These are phyloP conservation scores for Ivindomyrus marchei DNA, from an alignment of 2,113 vertebrate species.

Conservation along the genomic window DNA sequence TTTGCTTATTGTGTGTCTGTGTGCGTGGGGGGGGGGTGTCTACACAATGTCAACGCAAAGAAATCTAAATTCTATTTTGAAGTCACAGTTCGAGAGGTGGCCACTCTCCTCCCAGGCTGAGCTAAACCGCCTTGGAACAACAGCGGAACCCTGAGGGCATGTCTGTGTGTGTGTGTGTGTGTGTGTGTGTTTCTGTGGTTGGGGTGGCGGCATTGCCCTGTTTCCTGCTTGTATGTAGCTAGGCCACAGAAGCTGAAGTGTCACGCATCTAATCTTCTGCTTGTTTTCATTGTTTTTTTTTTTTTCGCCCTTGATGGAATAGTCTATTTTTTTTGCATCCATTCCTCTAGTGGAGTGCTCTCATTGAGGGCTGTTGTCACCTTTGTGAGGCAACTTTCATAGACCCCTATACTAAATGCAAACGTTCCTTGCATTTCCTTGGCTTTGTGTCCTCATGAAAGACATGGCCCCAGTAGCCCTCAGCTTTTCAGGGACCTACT, in stretches of 20 bases:
- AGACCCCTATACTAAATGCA: neutral
- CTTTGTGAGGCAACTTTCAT: neutral
- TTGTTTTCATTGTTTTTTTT: neutral
- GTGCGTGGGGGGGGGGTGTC: slow-evolving; percentile 40
- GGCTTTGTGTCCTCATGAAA: neutral
- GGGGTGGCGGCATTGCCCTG: neutral
- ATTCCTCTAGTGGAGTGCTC: neutral
- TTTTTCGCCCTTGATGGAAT: neutral
- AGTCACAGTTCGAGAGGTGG: slow-evolving; percentile 49
- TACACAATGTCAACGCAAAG: slow-evolving; percentile 49
- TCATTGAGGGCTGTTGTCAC: neutral
- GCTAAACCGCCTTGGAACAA: slow-evolving; percentile 27
- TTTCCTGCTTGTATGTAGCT: neutral
- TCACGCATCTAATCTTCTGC: neutral
- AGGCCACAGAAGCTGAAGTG: neutral
- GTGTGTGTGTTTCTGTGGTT: no score
- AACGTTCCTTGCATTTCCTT: neutral
- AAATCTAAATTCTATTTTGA: slow-evolving; percentile 24
- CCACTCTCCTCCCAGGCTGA: slow-evolving; percentile 48
- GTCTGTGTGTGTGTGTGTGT: neutral
- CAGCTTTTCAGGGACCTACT: neutral
- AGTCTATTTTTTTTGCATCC: neutral
- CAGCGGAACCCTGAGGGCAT: slow-evolving; percentile 32
- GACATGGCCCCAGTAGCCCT: neutral
- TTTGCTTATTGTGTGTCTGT: slow-evolving; percentile 34